Base-by-base conservation (phyloP, 2,888 invertebrate species). In the Notodonta dromedarius region DNA sequence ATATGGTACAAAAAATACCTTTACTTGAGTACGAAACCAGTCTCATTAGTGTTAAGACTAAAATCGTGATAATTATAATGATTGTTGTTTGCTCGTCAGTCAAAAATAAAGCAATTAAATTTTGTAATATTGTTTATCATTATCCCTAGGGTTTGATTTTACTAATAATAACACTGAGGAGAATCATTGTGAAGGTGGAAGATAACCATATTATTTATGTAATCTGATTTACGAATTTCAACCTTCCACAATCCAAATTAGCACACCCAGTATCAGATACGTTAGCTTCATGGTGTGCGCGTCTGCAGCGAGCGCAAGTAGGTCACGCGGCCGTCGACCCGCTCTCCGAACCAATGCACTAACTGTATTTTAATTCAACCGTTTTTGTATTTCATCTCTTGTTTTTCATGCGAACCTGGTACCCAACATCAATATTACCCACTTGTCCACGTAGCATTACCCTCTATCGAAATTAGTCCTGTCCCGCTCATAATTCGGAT, bases 321-420 rank as follows among this genome's bases (percentile, higher is more conserved):
- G 83, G 84, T 82, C 84, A 68, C 68, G 61, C 72, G 83, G 78
- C 53, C 83, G 62, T 53, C 67, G 78, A 83, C 80, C 83, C 65
- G 63, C 56, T 60, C 69, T 55, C 60, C 66, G 63, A 60, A 67
- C 69, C 24, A 62, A 63, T 75, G 71, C 74, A 70, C 69, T 74
- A 70, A 72, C 69, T 63, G 65, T 66, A 59, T 65, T 75, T 74
- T 71, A 66, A 77, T 73, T 69, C 74, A 14, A 67, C 58, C 63
- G 65, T 67, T 68, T 67, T 63, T 66, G 66, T 69, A 66, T 71
- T 62, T 65, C 67, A 64, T 73, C 61, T 69, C 56, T 56, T 71
- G 61, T 67, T 61, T 62, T 61, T 61, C 65, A 50, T 67, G 62
- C 4, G n/a, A 40, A 55, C 65, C 61, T 73, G 60, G 70, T 68